Evolutionary conservation across 53 echinoderm and acorn worm genomes (phyloP).

Genomic region (Hippasteria phrygiana): DNA sequence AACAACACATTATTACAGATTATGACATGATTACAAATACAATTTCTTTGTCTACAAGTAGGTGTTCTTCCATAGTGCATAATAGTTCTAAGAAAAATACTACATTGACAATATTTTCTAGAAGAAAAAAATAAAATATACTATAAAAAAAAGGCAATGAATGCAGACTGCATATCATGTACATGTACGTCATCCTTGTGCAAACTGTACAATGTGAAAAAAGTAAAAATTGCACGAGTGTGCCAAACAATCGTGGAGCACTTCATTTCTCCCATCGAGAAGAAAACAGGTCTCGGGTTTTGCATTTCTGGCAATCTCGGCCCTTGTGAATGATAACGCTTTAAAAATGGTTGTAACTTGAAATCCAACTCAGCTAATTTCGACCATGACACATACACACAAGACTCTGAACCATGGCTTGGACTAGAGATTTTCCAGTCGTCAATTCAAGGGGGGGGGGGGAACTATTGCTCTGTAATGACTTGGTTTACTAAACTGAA

Average conservation of each 20-base stretch:
- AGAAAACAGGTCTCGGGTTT: not conserved
- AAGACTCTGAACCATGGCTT: too few relatives aligned
- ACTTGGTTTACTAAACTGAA: too few relatives aligned
- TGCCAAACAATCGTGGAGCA: not conserved
- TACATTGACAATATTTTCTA: constrained; percentile 18
- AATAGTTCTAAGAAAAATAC: constrained; percentile 21
- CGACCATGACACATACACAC: too few relatives aligned
- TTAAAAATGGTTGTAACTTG: too few relatives aligned
- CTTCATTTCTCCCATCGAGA: not conserved
- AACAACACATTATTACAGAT: not conserved
- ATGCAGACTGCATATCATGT: constrained; percentile 29
- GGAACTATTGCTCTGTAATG: too few relatives aligned
- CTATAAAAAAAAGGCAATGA: constrained; percentile 45
- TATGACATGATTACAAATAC: constrained; percentile 17
- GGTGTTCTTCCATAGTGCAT: constrained; percentile 37
- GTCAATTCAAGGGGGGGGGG: too few relatives aligned
- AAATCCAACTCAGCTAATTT: too few relatives aligned
- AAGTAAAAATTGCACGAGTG: not conserved
- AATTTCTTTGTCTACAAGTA: constrained; percentile 5
- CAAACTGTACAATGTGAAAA: not conserved
- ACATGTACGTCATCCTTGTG: not conserved
- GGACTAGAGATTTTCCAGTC: too few relatives aligned
- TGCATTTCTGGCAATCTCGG: too few relatives aligned
- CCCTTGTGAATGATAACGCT: too few relatives aligned
- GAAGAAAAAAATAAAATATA: constrained; percentile 50